These are phyloP conservation scores for Melinaea menophilus DNA, from an alignment of 2,888 invertebrate species.

Conservation along the genomic window DNA sequence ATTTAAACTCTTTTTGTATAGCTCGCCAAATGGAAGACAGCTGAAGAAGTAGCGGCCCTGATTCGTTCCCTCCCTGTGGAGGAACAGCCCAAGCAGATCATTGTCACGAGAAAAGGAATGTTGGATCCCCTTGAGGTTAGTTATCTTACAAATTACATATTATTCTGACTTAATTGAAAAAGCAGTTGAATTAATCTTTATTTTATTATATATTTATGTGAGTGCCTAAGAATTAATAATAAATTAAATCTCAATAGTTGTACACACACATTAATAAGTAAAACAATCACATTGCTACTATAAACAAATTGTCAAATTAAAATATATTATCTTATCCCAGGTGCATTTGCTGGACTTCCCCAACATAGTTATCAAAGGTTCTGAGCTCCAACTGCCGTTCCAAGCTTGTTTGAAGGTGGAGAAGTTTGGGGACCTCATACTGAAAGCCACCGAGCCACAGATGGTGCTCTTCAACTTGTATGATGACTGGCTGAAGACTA, in stretches of 20 bases:
- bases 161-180: no score
- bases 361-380: constrained; percentile 99
- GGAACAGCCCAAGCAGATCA: constrained; percentile 99
- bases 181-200: no score
- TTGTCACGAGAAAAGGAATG: constrained; percentile 99
- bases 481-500: constrained; percentile 99
- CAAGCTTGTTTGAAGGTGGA: constrained; percentile 99
- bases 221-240: not conserved
- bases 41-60: constrained; percentile 99
- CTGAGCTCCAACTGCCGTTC: constrained; percentile 98
- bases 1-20: constrained; percentile 43
- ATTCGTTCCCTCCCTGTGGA: constrained; percentile 99
- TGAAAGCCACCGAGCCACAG: constrained; percentile 99
- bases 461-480: constrained; percentile 99
- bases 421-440: constrained; percentile 98
- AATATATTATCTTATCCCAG: constrained; percentile 40
- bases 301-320: not conserved
- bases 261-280: not conserved
- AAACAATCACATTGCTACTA: not conserved
- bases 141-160: not conserved
- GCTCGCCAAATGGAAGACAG: constrained; percentile 99
- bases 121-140: constrained; percentile 96
- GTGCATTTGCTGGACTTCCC: constrained; percentile 99
- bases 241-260: not conserved
- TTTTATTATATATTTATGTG: no score